Evolutionary conservation across 2,888 invertebrate species (phyloP), one percentile per base, ranked within the genome.

Genomic region (Scaptomyza flava): DNA sequence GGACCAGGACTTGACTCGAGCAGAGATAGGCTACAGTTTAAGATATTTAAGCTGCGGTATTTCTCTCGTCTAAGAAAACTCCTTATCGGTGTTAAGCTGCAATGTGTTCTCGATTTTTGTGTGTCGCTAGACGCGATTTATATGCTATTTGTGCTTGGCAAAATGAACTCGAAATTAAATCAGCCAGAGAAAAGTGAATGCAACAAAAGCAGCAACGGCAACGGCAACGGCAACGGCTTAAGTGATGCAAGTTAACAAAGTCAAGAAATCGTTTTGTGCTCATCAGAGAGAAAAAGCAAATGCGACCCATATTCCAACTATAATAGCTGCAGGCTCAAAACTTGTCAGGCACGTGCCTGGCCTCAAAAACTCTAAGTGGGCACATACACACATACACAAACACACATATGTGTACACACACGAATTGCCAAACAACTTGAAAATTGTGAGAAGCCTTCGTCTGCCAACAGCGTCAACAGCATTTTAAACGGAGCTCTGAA

Each of bases 161-260:
- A 80, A 78, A 82, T 85, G 70, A 76, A 80, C 79, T 81, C 65
- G 63, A 85, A 82, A 82, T 82, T 73, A 82, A 82, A 82, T 82
- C 85, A 85, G 63, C 34, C 67, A 60, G 61, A 17, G 59, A 36
- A 48, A 52, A 67, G 45, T 38, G 53, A 56, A 56, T 61, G 52
- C 71, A 53, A 43, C 58, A 36, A 31, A 17, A 50, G 30, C 38
- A 33, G 33, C 45, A 27, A 17, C 11, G 23, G 45, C 47, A 31
- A 34, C 48, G 6, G 23, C 47, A 17, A 31, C 34, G 20, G 34
- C 34, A 50, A 36, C 42, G 48, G 50, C 48, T n/a, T 23, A 56
- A 53, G 30, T 58, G 65, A 33, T 59, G 73, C 68, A 61, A 45
- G 50, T 64, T 65, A 77, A 65, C 66, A 54, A 53, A 62, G 60